These are phyloP conservation scores for Drosophila mettleri DNA, from an alignment of 2,888 invertebrate species.

Conservation along the genomic window DNA sequence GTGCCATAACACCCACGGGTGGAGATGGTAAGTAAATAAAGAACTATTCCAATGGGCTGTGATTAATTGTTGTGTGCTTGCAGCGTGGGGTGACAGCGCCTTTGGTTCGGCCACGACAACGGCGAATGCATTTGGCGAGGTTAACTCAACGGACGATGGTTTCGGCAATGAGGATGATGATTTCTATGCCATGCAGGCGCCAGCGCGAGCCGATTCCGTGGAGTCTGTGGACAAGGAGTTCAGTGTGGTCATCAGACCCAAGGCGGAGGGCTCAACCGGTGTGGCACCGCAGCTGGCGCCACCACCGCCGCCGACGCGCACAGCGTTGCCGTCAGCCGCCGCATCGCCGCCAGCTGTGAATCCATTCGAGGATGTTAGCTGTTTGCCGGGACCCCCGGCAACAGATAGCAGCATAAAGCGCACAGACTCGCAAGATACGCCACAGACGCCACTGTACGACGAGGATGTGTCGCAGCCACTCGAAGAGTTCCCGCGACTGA, in stretches of 20 bases:
- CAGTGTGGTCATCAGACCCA: slow-evolving; percentile 90
- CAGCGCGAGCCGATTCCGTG: slow-evolving; percentile 88
- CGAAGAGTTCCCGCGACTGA: slow-evolving; percentile 94
- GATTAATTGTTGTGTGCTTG: slow-evolving; percentile 12
- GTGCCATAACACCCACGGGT: slow-evolving; percentile 81
- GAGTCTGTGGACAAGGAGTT: slow-evolving; percentile 92
- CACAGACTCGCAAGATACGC: slow-evolving; percentile 90
- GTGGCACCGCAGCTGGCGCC: slow-evolving; percentile 91
- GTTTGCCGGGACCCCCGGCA: slow-evolving; percentile 77
- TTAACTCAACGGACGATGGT: slow-evolving; percentile 82
- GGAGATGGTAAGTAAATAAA: slow-evolving; percentile 81
- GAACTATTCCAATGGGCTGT: background rate
- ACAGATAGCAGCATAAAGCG: slow-evolving; percentile 84
- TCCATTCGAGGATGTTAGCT: slow-evolving; percentile 87
- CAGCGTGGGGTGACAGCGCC: slow-evolving; percentile 84
- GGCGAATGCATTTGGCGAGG: slow-evolving; percentile 82
- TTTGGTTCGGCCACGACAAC: slow-evolving; percentile 81
- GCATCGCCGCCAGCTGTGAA: slow-evolving; percentile 87
- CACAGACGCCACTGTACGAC: slow-evolving; percentile 96
- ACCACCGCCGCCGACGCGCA: slow-evolving; percentile 85
- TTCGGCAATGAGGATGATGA: slow-evolving; percentile 91
- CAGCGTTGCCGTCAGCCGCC: slow-evolving; percentile 5
- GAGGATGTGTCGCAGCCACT: slow-evolving; percentile 96
- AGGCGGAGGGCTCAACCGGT: slow-evolving; percentile 85
- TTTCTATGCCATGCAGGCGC: slow-evolving; percentile 92